These are phyloP conservation scores for Prunella fulvescens DNA, from an alignment of 2,113 vertebrate genomes.

Conservation along the genomic window DNA sequence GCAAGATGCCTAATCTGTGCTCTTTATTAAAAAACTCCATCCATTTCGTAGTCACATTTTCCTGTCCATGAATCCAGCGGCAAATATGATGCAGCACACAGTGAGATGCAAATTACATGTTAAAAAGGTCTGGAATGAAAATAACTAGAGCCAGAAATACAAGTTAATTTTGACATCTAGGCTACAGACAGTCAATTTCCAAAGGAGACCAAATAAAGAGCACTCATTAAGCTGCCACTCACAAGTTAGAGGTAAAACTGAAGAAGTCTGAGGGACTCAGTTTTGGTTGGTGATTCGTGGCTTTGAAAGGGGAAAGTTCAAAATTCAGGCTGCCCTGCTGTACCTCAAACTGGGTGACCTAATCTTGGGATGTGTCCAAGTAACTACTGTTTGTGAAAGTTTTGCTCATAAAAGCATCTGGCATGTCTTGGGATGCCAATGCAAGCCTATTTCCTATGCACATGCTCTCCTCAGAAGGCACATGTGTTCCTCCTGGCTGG, in stretches of 20 bases:
- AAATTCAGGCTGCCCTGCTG: neutral
- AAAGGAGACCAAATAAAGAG: neutral
- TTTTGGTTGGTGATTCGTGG: neutral
- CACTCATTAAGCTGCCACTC: neutral
- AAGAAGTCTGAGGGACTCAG: neutral
- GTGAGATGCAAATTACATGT: neutral
- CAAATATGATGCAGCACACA: neutral
- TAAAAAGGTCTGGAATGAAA: neutral
- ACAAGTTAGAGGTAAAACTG: neutral
- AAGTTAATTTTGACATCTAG: neutral
- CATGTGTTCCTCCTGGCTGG: rapidly evolving
- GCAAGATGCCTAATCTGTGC: neutral
- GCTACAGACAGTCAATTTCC: neutral
- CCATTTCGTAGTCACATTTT: neutral
- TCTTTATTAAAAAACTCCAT: neutral
- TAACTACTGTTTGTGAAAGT: neutral
- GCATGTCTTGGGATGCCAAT: neutral
- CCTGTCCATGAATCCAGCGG: neutral
- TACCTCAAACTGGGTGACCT: neutral
- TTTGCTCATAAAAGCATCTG: neutral
- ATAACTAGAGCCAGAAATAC: neutral
- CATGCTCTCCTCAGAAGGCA: neutral
- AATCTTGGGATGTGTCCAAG: neutral
- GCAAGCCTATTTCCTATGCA: neutral
- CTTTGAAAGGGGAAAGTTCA: neutral